Percentiles rank a stretch among this genome's conserved stretches.
Evolutionary conservation across 1,140 invertebrate species (phyloP).

Genomic region (Caenorhabditis latens): DNA sequence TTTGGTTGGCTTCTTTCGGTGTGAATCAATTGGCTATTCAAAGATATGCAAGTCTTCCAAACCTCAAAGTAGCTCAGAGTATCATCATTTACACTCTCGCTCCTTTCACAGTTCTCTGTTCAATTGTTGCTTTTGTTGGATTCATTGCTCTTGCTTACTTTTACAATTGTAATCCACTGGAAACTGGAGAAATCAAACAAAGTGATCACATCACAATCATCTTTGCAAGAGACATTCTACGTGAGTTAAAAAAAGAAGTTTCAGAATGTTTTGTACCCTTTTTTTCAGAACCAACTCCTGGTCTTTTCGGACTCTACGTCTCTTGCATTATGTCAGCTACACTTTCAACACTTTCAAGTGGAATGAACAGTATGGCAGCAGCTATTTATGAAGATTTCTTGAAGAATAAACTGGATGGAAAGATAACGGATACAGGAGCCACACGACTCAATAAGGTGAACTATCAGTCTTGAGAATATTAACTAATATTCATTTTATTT

Average conservation of each 20-base stretch:
- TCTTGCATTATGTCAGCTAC: slow-evolving; percentile 67
- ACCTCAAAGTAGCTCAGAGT: slow-evolving; percentile 63
- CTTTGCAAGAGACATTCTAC: slow-evolving; percentile 66
- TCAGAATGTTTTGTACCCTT: background rate
- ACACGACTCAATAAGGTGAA: slow-evolving; percentile 64
- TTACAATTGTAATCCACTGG: slow-evolving; percentile 68
- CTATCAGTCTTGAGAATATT: background rate
- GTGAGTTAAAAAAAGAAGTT: slow-evolving; percentile 46
- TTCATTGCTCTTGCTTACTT: slow-evolving; percentile 67
- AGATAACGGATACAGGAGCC: slow-evolving; percentile 59
- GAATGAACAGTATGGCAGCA: slow-evolving; percentile 67
- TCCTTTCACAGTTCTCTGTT: slow-evolving; percentile 68
- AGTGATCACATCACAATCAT: slow-evolving; percentile 67
- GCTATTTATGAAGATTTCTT: slow-evolving; percentile 68
- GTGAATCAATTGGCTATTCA: slow-evolving; percentile 68
- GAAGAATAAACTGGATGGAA: slow-evolving; percentile 62
- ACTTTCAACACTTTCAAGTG: slow-evolving; percentile 66
- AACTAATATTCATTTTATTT: background rate
- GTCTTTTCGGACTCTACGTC: slow-evolving; percentile 66
- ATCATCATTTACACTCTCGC: slow-evolving; percentile 65
- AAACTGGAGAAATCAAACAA: slow-evolving; percentile 66
- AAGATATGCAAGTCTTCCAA: slow-evolving; percentile 63
- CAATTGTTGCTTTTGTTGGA: slow-evolving; percentile 66
- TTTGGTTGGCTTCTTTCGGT: slow-evolving; percentile 65
- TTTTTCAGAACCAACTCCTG: slow-evolving; percentile 66